Percentiles rank a stretch among this genome's conserved stretches.
Evolutionary conservation across 1,140 invertebrate genomes (phyloP).

Genomic region (Calephelis nemesis): DNA sequence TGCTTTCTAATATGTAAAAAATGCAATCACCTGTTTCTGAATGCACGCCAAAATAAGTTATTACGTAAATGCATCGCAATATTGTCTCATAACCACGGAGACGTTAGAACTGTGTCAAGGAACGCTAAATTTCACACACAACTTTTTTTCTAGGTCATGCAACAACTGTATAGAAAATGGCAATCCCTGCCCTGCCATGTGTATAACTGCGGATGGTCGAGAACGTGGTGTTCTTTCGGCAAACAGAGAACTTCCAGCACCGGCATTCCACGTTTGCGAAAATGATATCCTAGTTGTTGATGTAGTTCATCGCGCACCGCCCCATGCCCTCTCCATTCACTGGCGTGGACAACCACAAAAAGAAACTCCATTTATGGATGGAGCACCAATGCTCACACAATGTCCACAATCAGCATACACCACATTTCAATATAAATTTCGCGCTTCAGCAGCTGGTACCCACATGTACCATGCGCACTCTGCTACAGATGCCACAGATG

Average conservation of each 20-base stretch:
- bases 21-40: too few relatives aligned
- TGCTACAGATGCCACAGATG: conserved; percentile 86
- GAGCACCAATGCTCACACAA: conserved; percentile 90
- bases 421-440: conserved; percentile 90
- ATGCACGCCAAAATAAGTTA: not conserved
- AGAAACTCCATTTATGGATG: conserved; percentile 92
- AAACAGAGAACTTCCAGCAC: conserved; percentile 91
- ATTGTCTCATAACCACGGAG: not conserved
- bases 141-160: conserved; percentile 74
- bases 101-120: not conserved
- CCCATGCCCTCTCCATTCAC: conserved; percentile 87
- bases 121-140: not conserved
- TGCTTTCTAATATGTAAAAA: not conserved
- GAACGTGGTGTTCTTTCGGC: conserved; percentile 86
- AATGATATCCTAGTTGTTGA: conserved; percentile 92
- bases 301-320: conserved; percentile 87
- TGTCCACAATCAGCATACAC: conserved; percentile 90
- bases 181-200: conserved; percentile 81
- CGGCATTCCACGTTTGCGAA: conserved; percentile 91
- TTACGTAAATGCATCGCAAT: not conserved
- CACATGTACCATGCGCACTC: conserved; percentile 88
- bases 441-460: conserved; percentile 85
- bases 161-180: conserved; percentile 83
- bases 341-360: conserved; percentile 90
- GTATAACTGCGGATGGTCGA: conserved; percentile 85